Evolutionary conservation across 1,140 invertebrate species (phyloP), one percentile per base, ranked within the genome.

Genomic region (Trichonephila clavipes): DNA sequence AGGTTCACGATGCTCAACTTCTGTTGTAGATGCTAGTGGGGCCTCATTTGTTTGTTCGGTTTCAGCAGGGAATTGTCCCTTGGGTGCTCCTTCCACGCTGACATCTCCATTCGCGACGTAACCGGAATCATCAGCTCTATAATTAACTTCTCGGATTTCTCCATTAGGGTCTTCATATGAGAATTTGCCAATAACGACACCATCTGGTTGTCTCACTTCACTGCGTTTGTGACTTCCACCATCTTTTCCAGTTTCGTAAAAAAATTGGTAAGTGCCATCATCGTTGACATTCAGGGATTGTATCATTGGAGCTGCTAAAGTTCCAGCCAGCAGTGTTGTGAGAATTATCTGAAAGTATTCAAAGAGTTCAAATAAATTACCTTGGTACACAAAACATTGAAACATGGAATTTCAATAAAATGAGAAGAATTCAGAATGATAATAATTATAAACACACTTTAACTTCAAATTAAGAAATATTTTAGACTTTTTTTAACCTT

Each of bases 161-260:
- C 98, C 98, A 95, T 98, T 97, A 4, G 98, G 98, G 95, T 98
- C 98, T 51, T 98, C 96, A 96, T 98, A 98, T 19, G 98, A 98
- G 95, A 98, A 98, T 95, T 98, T 98, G 8, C 98, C 98, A 89
- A 97, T 96, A 1, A 98, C 98, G 0, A 98, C 97, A 95, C 98
- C 98, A 95, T 98, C 98, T 1, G 97, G 97, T 40, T 98, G 98
- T 94, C 98, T 96, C 0, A 97, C 98, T 95, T 98, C 98, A 95
- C 98, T 97, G 95, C 98, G 98, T 96, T 98, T 98, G 34, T 97
- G 98, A 16, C 98, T 98, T 95, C 94, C 94, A 28, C 69, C 94
- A n/a, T 92, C 91, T 72, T 98, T 98, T 12, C 97, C 98, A 1
- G 97, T 97, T 95, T 98, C 98, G 95, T 98, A 98, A 58, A 98